These are phyloP conservation scores for Brachionus asplanchnoidis DNA, from an alignment of 1,140 invertebrate species.

Conservation along the genomic window DNA sequence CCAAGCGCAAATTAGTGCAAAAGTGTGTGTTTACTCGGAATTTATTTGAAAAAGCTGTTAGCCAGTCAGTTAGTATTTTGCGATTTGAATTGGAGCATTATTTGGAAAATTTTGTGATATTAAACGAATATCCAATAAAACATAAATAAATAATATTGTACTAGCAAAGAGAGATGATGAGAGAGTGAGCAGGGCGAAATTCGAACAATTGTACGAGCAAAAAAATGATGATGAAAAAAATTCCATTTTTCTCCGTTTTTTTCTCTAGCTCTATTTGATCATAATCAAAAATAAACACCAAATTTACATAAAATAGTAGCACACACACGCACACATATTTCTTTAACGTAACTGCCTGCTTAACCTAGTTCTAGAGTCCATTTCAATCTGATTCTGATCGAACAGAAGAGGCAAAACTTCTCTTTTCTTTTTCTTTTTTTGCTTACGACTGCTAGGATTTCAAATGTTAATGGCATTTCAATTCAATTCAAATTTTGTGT, in stretches of 20 bases:
- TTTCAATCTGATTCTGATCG: background rate
- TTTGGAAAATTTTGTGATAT: conserved; percentile 13
- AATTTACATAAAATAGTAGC: conserved; percentile 28
- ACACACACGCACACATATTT: background rate
- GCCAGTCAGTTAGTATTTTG: background rate
- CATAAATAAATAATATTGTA: conserved; percentile 34
- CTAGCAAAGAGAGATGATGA: background rate
- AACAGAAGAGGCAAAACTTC: background rate
- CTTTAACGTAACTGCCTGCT: background rate
- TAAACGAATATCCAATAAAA: conserved; percentile 27
- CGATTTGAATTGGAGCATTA: background rate
- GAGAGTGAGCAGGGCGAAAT: background rate
- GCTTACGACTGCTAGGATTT: background rate
- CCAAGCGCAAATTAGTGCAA: background rate
- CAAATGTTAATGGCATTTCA: conserved; percentile 31
- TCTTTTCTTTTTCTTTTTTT: background rate
- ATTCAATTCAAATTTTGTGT: background rate
- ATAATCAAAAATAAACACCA: conserved; percentile 29
- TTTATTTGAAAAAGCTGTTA: conserved; percentile 14
- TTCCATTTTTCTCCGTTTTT: conserved; percentile 29
- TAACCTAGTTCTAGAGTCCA: conserved; percentile 28
- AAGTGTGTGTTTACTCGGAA: background rate
- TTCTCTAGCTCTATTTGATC: background rate
- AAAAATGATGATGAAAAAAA: background rate
- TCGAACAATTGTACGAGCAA: background rate